Conservation (phyloP, 2,113 vertebrate genomes). For the Mobula hypostoma region DNA sequence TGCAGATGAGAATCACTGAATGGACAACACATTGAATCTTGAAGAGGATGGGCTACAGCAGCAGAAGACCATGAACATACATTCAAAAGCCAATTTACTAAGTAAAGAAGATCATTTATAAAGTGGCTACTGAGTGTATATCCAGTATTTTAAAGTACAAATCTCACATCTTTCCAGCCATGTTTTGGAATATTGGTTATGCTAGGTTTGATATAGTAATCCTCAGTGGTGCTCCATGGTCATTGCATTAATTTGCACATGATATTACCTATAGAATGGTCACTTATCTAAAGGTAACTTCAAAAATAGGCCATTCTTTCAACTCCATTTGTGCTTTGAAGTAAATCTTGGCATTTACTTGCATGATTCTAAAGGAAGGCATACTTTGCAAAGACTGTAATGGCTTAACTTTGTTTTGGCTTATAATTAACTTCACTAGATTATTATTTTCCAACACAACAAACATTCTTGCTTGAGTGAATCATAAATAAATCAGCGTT, state of each 20-base stretch:
- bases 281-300: background rate
- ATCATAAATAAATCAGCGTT: slow-evolving; percentile 26
- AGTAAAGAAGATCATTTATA: too few species aligned
- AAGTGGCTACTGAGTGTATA: too few species aligned
- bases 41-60: too few species aligned
- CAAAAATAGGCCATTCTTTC: background rate
- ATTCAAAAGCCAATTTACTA: too few species aligned
- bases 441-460: background rate
- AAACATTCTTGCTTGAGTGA: background rate
- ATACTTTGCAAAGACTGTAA: background rate
- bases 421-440: background rate
- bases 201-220: background rate
- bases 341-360: background rate
- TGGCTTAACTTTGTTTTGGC: background rate
- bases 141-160: background rate
- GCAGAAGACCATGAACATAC: too few species aligned
- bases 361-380: background rate
- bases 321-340: background rate
- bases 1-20: too few species aligned
- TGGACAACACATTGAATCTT: too few species aligned
- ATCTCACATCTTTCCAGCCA: background rate
- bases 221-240: background rate
- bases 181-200: background rate
- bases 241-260: background rate
- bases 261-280: background rate